Base-by-base conservation (phyloP, 1,140 invertebrate species). In the Trachymyrmex cornetzi region DNA sequence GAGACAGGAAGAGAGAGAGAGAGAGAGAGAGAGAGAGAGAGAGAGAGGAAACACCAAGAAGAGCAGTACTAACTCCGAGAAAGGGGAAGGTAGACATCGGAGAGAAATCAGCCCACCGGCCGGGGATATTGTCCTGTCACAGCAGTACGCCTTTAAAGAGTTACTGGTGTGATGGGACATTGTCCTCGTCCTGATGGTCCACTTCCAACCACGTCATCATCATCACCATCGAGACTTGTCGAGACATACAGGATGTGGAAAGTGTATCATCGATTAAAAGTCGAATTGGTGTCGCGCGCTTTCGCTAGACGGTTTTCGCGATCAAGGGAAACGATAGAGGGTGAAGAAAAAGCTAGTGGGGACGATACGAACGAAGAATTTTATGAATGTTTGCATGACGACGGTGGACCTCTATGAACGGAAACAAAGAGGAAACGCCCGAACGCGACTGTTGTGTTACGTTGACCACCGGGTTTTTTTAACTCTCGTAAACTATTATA, bases 41-140 rank as follows among this genome's bases (percentile, higher is more conserved):
- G 50, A 55, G 14, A 72, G 30, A 27, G 50, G n/a, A 30, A 38
- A n/a, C 66, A 44, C 0, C 14, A n/a, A 57, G 53, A 53, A 71
- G 64, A 44, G 27, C 22, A 66, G 44, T 27, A 27, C 14, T 19
- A 66, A 67, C 34, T 22, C 11, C 11, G 48, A 53, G 48, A 24
- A 48, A 50, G 44, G 57, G 16, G 30, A 67, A 55, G 27, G 7
- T 71, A 71, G 77, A 81, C 27, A 30, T 19, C n/a, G 44, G 9
- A 30, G 27, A 61, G 55, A 48, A 38, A 75, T 84, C 69, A 34
- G 16, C 19, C 74, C 85, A 75, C 57, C 82, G 75, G 88, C 93
- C 97, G 96, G 96, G 97, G 96, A 98, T 98, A 98, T 98, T 98
- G 98, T 98, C 98, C 97, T 98, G 97, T 98, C 97, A 98, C 98